Evolutionary conservation across 2,797 vertebrate genomes (phyloP), one percentile per base, ranked within the genome.

Genomic region (Tangara arthus): DNA sequence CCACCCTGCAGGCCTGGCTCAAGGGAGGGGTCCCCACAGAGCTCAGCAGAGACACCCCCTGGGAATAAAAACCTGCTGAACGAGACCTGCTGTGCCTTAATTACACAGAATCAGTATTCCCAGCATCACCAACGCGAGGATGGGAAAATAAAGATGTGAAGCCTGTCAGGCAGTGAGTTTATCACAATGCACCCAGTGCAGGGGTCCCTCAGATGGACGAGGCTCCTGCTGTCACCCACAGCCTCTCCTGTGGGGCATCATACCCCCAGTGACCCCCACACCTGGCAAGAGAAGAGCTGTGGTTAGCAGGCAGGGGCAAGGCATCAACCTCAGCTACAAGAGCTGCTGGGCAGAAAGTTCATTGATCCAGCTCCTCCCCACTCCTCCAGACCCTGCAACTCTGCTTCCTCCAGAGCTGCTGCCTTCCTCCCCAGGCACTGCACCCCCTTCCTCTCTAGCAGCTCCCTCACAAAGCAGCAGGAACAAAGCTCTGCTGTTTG

Each of bases 31-130:
- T 70, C 56, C 76, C 71, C 3, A 4, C 44, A 63, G 90, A 73
- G 91, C 52, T 85, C 14, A 63, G 34, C 56, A 76, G 46, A 79
- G 81, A 71, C 7, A 73, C 8, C 57, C 7, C 56, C 66, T 53
- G 76, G 78, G 76, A 91, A 82, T 68, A 69, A 89, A 92, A 93
- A 24, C 71, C 68, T 46, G 52, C 60, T 68, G 79, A 84, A 85
- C 1, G 1, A 89, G 78, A 42, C 0, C 0, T 2, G 9, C 34
- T 2, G 8, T 22, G 49, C 37, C 84, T 92, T 76, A 82, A 79
- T 91, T 64, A 82, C 60, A 37, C 14, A 4, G 64, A 72, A 19
- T 18, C 8, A 9, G 22, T 24, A 12, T 70, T 84, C 39, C 42
- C 22, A 8, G 49, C 69, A 39, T 19, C 9, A 1, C 34, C 0